phyloP scores from a whole-genome alignment of 2,113 vertebrate genomes.

The Lepisosteus oculatus region DNA sequence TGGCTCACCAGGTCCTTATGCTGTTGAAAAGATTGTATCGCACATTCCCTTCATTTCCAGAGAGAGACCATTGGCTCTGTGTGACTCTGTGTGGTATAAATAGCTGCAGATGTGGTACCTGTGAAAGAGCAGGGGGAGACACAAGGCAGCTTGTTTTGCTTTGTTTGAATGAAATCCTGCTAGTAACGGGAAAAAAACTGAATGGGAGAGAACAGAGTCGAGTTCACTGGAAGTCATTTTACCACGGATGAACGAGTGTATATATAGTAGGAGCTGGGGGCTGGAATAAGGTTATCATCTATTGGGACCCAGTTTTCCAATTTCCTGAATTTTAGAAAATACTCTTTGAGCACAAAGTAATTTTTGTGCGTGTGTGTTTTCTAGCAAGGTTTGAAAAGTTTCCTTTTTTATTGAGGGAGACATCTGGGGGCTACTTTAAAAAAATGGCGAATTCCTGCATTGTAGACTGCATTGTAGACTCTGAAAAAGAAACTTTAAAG shows the following conservation, averaged over 20 bases:
- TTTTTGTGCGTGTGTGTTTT: constrained; percentile 33
- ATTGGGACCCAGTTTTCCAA: constrained; percentile 26
- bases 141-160: constrained; percentile 51
- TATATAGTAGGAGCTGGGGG: constrained; percentile 22
- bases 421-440: not conserved
- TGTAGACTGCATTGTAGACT: not conserved
- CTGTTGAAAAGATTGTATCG: too few species aligned
- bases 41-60: too few species aligned
- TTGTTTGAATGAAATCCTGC: constrained; percentile 55
- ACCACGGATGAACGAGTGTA: constrained; percentile 29
- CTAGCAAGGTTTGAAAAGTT: constrained; percentile 14
- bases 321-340: constrained; percentile 25
- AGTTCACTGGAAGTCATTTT: constrained; percentile 29
- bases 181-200: constrained; percentile 36
- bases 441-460: not conserved
- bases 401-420: constrained; percentile 6
- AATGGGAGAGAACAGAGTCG: constrained; percentile 38
- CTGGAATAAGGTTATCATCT: constrained; percentile 33
- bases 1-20: too few species aligned
- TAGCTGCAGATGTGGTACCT: constrained; percentile 61
- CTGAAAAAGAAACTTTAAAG: not conserved
- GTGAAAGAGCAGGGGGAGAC: constrained; percentile 37
- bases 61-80: too few species aligned
- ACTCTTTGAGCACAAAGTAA: constrained; percentile 25
- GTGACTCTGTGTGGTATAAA: constrained; percentile 35